A percentile compares a stretch with the other conserved stretches of the same genome.
Evolutionary conservation across 2,113 vertebrate genomes (phyloP).

Genomic region (Sphaerodactylus townsendi): DNA sequence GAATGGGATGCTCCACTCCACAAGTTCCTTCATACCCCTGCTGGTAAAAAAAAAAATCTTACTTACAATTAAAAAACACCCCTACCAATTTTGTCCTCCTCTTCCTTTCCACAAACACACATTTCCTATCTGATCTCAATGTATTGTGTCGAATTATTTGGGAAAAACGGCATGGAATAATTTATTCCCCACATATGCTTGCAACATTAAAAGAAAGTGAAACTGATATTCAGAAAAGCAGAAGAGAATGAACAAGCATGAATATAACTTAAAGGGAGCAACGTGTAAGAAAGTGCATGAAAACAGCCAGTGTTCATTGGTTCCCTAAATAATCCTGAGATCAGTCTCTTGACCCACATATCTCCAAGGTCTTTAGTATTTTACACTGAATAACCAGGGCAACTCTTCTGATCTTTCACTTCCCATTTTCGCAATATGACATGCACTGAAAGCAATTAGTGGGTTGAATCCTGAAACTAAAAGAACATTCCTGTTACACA

Average conservation of each 20-base stretch:
- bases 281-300: not conserved
- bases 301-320: not conserved
- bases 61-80: no score
- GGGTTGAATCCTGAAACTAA: rapidly evolving
- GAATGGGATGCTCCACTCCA: no score
- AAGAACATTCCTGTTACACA: rapidly evolving
- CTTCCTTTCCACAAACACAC: not conserved
- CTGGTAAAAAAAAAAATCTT: not conserved
- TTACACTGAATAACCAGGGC: rapidly evolving
- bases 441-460: not conserved
- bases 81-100: constrained; percentile 9
- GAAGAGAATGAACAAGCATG: not conserved
- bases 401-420: not conserved
- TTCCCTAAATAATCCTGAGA: not conserved
- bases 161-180: no score
- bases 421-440: not conserved
- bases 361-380: not conserved
- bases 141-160: not conserved
- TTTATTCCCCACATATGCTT: not conserved
- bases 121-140: not conserved
- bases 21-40: no score
- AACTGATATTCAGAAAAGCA: not conserved
- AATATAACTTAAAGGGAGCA: not conserved
- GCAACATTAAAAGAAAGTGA: not conserved
- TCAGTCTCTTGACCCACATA: not conserved